Percentiles rank a stretch among this genome's conserved stretches.
Evolutionary conservation across 2,113 vertebrate species (phyloP).

Genomic region (Seriola quinqueradiata): DNA sequence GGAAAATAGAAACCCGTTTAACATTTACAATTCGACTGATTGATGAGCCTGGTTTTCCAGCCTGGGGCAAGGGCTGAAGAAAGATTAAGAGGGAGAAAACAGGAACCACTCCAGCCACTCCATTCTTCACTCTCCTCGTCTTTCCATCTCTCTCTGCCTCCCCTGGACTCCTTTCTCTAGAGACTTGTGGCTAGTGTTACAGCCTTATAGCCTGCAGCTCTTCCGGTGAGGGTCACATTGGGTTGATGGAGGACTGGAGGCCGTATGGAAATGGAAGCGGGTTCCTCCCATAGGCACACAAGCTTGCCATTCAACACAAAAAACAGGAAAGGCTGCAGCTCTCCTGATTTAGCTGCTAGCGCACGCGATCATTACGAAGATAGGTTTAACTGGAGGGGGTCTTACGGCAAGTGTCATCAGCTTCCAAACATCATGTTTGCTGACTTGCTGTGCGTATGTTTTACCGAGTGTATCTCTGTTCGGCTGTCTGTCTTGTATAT

Average conservation of each 20-base stretch:
- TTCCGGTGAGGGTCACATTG: conserved; percentile 74
- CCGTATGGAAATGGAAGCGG: conserved; percentile 49
- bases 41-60: conserved; percentile 42
- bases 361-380: conserved; percentile 36
- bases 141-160: conserved; percentile 40
- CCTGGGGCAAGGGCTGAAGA: conserved; percentile 36
- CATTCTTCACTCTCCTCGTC: conserved; percentile 47
- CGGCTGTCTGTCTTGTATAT: background rate
- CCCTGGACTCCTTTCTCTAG: conserved; percentile 33
- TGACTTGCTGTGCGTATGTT: background rate
- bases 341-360: conserved; percentile 25
- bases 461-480: conserved; percentile 9
- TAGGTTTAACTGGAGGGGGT: conserved; percentile 28
- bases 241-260: conserved; percentile 59
- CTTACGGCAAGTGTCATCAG: conserved; percentile 62
- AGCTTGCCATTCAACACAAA: conserved; percentile 30
- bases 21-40: conserved; percentile 51
- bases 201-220: conserved; percentile 58
- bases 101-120: conserved; percentile 42
- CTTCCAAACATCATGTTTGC: conserved; percentile 26
- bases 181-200: conserved; percentile 65
- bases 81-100: conserved; percentile 7
- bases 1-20: conserved; percentile 9
- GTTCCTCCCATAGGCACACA: conserved; percentile 21
- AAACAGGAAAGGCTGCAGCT: conserved; percentile 39